These are phyloP conservation scores for Rotaria sp. DNA, from an alignment of 2,888 invertebrate species.

Conservation along the genomic window DNA sequence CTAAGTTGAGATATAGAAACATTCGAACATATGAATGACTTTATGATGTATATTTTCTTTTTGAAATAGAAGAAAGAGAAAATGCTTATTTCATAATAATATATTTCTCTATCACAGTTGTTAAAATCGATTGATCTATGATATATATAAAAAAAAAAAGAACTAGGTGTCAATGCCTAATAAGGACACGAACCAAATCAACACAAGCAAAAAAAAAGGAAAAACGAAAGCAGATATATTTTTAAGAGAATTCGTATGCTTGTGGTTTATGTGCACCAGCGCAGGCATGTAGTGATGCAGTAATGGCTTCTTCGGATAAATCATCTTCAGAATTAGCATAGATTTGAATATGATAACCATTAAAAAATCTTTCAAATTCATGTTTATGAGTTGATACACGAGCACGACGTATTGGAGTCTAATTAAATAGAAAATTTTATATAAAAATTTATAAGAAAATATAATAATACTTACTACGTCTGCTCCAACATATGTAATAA, in stretches of 20 bases:
- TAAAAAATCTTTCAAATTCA: conserved; percentile 22
- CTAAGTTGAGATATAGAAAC: neutral
- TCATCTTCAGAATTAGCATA: conserved; percentile 8
- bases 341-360: conserved; percentile 13
- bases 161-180: neutral
- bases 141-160: neutral
- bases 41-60: too few species aligned
- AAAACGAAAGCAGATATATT: neutral
- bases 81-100: neutral
- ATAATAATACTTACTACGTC: neutral
- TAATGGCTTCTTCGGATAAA: conserved; percentile 2
- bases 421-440: neutral
- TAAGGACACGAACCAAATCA: neutral
- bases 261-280: conserved; percentile 29
- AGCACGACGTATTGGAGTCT: conserved; percentile 1
- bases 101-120: neutral
- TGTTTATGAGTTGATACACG: neutral
- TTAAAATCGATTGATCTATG: neutral
- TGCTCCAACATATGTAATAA: conserved; percentile 5
- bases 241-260: neutral
- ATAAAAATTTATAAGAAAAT: neutral
- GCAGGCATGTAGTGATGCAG: neutral
- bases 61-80: too few species aligned
- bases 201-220: neutral
- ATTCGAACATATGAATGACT: too few species aligned